phyloP scores from a whole-genome alignment of 2,888 invertebrate species.

The Schizaphis graminum region DNA sequence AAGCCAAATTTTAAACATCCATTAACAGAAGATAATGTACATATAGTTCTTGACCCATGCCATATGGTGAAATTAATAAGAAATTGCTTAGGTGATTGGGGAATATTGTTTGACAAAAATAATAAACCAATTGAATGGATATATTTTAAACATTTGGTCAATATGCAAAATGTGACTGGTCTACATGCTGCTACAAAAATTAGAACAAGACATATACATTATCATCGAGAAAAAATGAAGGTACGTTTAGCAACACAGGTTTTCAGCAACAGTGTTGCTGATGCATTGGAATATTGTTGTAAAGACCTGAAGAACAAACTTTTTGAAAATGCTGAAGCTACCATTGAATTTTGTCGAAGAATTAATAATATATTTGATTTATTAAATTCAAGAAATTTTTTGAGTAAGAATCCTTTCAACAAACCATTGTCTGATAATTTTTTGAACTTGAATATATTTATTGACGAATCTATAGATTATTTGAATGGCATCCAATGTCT shows the following conservation, averaged over 20 bases:
- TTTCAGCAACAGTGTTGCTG: constrained; percentile 24
- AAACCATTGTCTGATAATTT: constrained; percentile 12
- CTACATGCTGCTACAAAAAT: too few relatives aligned
- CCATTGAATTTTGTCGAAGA: too few relatives aligned
- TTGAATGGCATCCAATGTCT: too few relatives aligned
- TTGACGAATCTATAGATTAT: constrained; percentile 8
- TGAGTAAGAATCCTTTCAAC: background rate
- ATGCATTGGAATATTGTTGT: background rate
- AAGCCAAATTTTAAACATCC: too few relatives aligned
- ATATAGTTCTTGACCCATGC: too few relatives aligned
- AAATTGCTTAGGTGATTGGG: constrained; percentile 15
- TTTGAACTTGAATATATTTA: background rate
- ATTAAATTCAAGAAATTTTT: too few relatives aligned
- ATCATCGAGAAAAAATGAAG: too few relatives aligned
- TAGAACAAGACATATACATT: too few relatives aligned
- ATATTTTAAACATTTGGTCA: constrained; percentile 1
- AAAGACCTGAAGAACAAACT: constrained; percentile 5
- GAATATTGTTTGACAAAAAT: constrained; percentile 52
- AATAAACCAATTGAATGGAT: constrained; percentile 33
- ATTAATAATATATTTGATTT: too few relatives aligned
- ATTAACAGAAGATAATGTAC: too few relatives aligned
- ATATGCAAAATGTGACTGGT: constrained; percentile 25
- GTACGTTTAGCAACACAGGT: background rate
- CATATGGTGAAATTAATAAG: constrained; percentile 33
- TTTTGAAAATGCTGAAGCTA: too few relatives aligned